These are phyloP conservation scores for Seriola dumerili DNA, from an alignment of 2,113 vertebrate species.

Conservation along the genomic window DNA sequence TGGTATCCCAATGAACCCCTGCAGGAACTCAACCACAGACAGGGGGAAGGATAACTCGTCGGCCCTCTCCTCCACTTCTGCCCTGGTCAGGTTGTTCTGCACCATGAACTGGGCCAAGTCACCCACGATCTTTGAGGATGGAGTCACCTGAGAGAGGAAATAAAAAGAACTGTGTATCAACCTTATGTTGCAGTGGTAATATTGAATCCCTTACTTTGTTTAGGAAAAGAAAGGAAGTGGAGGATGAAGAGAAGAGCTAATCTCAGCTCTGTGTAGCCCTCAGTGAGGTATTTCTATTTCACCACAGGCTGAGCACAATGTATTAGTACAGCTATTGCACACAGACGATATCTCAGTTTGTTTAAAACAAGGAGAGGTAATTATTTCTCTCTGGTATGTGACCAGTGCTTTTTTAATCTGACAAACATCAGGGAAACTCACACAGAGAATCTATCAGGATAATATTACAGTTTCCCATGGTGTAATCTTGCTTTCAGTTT, in stretches of 20 bases:
- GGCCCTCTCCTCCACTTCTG: constrained; percentile 89
- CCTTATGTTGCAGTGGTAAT: background rate
- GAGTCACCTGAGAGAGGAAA: constrained; percentile 87
- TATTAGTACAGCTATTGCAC: constrained; percentile 2
- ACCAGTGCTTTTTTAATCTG: constrained; percentile 21
- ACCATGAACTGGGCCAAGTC: constrained; percentile 99
- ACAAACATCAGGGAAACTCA: background rate
- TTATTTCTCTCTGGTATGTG: constrained; percentile 5
- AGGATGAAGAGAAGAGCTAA: background rate
- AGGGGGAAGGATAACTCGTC: constrained; percentile 95
- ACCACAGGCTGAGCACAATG: constrained; percentile 6
- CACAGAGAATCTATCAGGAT: background rate
- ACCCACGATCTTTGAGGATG: constrained; percentile 96
- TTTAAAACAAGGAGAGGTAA: background rate
- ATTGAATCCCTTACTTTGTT: constrained; percentile 1
- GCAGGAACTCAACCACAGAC: constrained; percentile 95
- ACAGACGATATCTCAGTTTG: constrained; percentile 19
- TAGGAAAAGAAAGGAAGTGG: background rate
- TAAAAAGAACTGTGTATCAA: background rate
- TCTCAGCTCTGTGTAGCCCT: background rate
- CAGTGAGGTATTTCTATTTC: constrained; percentile 12
- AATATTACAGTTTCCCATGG: background rate
- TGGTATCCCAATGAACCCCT: constrained; percentile 92
- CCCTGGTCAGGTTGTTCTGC: constrained; percentile 90
- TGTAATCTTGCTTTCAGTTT: constrained; percentile 6